A percentile compares a stretch with the other conserved stretches of the same genome.
phyloP scores from a whole-genome alignment of 1,140 invertebrate species.

The Mercenaria mercenaria region DNA sequence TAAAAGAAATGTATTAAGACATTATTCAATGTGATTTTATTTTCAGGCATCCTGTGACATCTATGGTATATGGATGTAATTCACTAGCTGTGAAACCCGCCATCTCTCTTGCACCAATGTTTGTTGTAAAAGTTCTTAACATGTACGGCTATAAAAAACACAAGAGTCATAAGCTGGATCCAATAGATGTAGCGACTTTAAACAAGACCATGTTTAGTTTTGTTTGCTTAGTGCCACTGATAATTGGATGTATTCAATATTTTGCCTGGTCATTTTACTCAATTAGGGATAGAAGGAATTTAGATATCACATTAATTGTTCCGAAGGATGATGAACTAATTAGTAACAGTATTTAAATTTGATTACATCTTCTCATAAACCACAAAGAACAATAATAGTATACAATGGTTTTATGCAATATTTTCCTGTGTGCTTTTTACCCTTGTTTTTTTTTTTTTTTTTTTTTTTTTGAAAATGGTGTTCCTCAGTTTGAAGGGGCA shows the following conservation, averaged over 20 bases:
- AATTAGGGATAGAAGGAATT: constrained; percentile 42
- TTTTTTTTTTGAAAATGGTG: too few species aligned
- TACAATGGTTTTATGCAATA: too few species aligned
- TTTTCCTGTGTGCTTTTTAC: too few species aligned
- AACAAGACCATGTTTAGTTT: constrained; percentile 75
- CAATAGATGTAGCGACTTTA: constrained; percentile 36
- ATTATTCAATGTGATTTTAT: too few species aligned
- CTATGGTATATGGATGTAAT: constrained; percentile 85
- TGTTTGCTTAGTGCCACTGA: constrained; percentile 72
- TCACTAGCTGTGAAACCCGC: constrained; percentile 84
- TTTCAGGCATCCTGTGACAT: constrained; percentile 83
- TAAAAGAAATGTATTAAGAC: too few species aligned
- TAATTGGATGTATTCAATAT: constrained; percentile 73
- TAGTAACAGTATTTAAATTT: too few species aligned
- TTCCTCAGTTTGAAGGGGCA: too few species aligned
- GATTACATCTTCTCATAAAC: too few species aligned
- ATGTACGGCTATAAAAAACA: constrained; percentile 78
- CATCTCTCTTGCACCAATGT: constrained; percentile 82
- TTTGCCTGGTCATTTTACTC: constrained; percentile 75
- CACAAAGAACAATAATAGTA: too few species aligned
- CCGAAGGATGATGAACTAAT: neutral
- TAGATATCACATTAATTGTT: neutral
- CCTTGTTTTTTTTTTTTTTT: too few species aligned
- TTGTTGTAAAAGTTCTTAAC: constrained; percentile 81
- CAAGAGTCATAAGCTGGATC: constrained; percentile 24